Evolutionary conservation across 1,140 invertebrate genomes (phyloP), one percentile per base, ranked within the genome.

Genomic region (Trialeurodes vaporariorum): DNA sequence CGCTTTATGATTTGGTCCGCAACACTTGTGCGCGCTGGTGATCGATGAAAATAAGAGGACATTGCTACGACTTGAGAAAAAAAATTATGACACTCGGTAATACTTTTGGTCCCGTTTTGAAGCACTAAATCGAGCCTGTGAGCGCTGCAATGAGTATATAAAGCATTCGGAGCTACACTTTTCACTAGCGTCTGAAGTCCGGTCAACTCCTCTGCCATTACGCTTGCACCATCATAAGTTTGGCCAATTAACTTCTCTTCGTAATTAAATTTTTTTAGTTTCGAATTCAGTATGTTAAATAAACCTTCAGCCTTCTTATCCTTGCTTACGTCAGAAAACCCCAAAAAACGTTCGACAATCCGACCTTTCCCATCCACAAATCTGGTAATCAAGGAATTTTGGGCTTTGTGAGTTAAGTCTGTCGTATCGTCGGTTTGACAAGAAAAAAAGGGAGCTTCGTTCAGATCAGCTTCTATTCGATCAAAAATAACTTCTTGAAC

Each of bases 401-500:
- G 73, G 58, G 66, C 65, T 64, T 70, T 64, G 59, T 61, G 59
- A 23, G 75, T 73, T 65, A 73, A 67, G 71, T 77, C 75, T 66
- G 68, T 73, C 22, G 72, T 75, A 70, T 78, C 75, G 61, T 76
- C 74, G 13, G 70, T 64, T 27, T 75, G 72, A 62, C 77, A 63
- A 27, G 74, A 71, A 23, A 77, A 25, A 69, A 72, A 76, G 22
- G 64, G 59, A 27, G 71, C 61, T 61, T 75, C 65, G 61, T 68
- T 63, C 63, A 78, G 75, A 74, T 77, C 71, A 59, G 67, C 64
- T 34, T 26, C 66, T 49, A 77, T 75, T 68, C 73, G 34, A 65
- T 74, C 70, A 11, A 72, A 67, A 66, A 70, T 71, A 11, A 76
- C 72, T 24, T 65, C 67, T 12, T 75, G 65, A 40, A 76, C 74